These are phyloP conservation scores for Psilopogon haemacephalus DNA, from an alignment of 2,113 vertebrate genomes.

Conservation along the genomic window DNA sequence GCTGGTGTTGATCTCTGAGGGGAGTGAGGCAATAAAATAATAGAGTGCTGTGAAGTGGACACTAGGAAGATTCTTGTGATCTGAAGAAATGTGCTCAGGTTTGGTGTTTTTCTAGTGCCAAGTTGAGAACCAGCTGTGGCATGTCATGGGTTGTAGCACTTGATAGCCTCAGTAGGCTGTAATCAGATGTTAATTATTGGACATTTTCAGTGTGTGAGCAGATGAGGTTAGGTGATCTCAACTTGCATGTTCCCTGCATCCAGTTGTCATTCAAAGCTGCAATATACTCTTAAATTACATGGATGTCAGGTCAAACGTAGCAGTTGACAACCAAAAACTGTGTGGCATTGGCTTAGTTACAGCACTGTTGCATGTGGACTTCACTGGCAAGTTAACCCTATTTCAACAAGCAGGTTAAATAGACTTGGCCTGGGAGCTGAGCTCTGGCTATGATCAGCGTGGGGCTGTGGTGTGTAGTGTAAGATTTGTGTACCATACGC, in stretches of 20 bases:
- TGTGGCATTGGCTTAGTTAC: not conserved
- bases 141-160: not conserved
- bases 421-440: not conserved
- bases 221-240: not conserved
- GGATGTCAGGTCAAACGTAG: not conserved
- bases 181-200: not conserved
- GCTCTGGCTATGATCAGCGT: not conserved
- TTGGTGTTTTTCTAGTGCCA: not conserved
- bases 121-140: not conserved
- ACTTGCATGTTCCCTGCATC: not conserved
- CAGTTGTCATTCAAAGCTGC: not conserved
- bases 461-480: not conserved
- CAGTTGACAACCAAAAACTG: rapidly evolving
- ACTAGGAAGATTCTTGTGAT: not conserved
- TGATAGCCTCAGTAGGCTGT: not conserved
- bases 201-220: not conserved
- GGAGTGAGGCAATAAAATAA: not conserved
- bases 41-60: not conserved
- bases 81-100: not conserved
- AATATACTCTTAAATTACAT: not conserved
- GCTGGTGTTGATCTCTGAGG: not conserved
- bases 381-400: not conserved
- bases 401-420: not conserved
- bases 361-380: too few species aligned
- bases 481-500: not conserved